phyloP scores from a whole-genome alignment of 2,113 vertebrate genomes.

The Herpailurus yagouaroundi region DNA sequence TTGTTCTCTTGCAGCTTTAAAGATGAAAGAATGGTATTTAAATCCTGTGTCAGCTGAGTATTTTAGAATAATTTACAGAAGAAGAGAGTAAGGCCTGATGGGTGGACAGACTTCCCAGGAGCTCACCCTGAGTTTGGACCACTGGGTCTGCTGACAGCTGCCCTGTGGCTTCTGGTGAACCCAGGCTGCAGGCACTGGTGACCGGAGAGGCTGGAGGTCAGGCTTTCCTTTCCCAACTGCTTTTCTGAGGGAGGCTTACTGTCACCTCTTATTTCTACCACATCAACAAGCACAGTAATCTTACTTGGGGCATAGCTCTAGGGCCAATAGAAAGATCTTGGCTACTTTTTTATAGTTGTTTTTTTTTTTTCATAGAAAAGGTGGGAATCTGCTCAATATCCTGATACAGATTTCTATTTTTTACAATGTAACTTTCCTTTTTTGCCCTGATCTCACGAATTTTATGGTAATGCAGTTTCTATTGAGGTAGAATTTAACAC shows the following conservation, averaged over 20 bases:
- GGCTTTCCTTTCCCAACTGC: not conserved
- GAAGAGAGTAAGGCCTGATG: not conserved
- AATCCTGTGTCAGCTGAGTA: not conserved
- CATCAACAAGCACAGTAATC: not conserved
- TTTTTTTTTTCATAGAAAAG: not conserved
- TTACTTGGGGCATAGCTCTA: not conserved
- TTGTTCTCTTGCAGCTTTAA: not conserved
- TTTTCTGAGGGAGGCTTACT: not conserved
- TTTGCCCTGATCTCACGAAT: not conserved
- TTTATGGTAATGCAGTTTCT: not conserved
- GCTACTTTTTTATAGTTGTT: not conserved
- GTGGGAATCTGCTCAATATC: not conserved
- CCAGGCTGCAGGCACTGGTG: not conserved
- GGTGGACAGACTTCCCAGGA: not conserved
- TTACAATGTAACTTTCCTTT: not conserved
- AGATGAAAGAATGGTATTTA: not conserved
- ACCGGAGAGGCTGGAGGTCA: not conserved
- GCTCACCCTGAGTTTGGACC: not conserved
- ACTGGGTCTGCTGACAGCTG: not conserved
- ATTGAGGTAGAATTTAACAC: not conserved
- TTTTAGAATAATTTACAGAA: not conserved
- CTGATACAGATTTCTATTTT: not conserved
- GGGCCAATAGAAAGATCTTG: not conserved
- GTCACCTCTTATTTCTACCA: not conserved
- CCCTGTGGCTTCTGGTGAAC: not conserved